Evolutionary conservation across 2,888 invertebrate genomes (phyloP), one percentile per base, ranked within the genome.

Genomic region (Acrobasis consociella): DNA sequence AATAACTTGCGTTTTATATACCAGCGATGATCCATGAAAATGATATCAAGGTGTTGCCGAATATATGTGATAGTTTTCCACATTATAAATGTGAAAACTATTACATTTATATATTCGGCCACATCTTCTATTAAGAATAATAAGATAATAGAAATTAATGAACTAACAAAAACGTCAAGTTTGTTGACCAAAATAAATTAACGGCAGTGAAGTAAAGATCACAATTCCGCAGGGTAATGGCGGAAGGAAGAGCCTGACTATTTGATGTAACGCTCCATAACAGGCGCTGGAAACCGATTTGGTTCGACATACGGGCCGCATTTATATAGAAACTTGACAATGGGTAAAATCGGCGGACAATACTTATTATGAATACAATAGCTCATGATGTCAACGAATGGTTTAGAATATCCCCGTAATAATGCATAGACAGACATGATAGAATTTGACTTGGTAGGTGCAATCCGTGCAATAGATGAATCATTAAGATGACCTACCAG

Each of bases 341-440:
- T 51, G 15, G 53, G 38, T 38, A 53, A 53, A 53, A 53, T 37
- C 53, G 37, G 37, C 10, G 15, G 38, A 53, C 53, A 38, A 15
- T 53, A n/a, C 38, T 7, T 15, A 38, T 53, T 53, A 53, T 53
- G 53, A 53, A 53, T 53, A 38, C 53, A 52, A 52, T 52, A 53
- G 53, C 37, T 38, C 53, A 38, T 53, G 37, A 53, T 53, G 37
- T 53, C 53, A 53, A 53, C 53, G 53, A 15, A 13, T 51, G 15
- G 49, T 13, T 51, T 37, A 38, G 11, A 13, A 13, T 46, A n/a
- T 5, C 13, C 13, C 2, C 2, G 46, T 46, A 46, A 46, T 46
- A 13, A 13, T n/a, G 13, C 13, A 13, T n/a, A n/a, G 46, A 46
- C 11, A n/a, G 46, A 46, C 11, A n/a, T 46, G 46, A 13, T 46